Evolutionary conservation across 2,888 invertebrate genomes (phyloP), one percentile per base, ranked within the genome.

Genomic region (Eupithecia vulgata): DNA sequence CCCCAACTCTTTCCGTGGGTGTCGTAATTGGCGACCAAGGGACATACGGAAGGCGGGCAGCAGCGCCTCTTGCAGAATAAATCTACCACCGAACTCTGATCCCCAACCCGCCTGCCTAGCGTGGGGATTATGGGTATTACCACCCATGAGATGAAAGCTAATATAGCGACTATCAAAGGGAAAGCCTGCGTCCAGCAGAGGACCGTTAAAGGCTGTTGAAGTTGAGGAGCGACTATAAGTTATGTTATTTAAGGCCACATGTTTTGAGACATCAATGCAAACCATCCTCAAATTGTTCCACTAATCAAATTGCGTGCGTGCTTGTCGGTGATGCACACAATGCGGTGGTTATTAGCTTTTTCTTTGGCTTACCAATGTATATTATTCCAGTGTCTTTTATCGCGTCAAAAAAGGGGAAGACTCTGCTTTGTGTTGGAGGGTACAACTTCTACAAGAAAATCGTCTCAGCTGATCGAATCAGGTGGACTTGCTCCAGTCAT

Each of bases 401-500:
- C 64, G 79, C 73, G 37, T 82, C 82, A 10, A 78, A 75, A 13
- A 79, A 80, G 52, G 84, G 84, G 1, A 81, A 80, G 15, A 75
- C 72, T 3, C 73, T 75, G 7, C 72, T 75, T 5, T 75, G 75
- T 17, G 75, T 75, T 12, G 75, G 75, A 40, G 76, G 76, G 1
- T 76, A 73, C 65, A 76, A 73, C 52, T 76, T 73, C 34, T 73
- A 72, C 42, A 76, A 76, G 62, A 73, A 76, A 35, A 79, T 76
- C 17, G 76, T 74, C 0, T 74, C 74, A 1, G 79, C 83, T 0
- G 66, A 69, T 4, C 82, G 82, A 67, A 84, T 77, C 10, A 77
- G 86, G 64, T 88, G 88, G 88, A 80, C 82, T 4, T 88, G 88
- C 61, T 86, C 86, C 7, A 86, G 85, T 5, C 85, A 87, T 67